Percentiles rank a stretch among this genome's conserved stretches.
Conservation (phyloP, 37 sponge, comb jelly and placozoan species). For the Spongilla lacustris region DNA sequence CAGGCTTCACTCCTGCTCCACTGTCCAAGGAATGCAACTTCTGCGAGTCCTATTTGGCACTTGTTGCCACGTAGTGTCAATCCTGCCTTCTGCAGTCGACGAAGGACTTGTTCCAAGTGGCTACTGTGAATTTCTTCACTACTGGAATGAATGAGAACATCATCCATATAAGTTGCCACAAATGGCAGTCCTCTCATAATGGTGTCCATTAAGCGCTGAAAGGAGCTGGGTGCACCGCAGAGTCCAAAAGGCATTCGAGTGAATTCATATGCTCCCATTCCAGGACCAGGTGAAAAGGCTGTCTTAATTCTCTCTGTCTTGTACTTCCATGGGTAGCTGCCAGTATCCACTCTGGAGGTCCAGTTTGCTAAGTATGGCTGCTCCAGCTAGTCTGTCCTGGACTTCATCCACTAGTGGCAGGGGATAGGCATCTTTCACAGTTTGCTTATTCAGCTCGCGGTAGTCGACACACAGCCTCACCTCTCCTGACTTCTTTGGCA, state of each 20-base stretch:
- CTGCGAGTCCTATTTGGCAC: constrained; percentile 45
- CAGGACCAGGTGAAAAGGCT: constrained; percentile 64
- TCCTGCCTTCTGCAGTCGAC: constrained; percentile 48
- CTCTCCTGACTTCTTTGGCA: constrained; percentile 60
- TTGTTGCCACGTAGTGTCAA: constrained; percentile 57
- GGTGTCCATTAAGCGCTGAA: constrained; percentile 62
- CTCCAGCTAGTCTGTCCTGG: constrained; percentile 55
- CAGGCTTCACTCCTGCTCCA: constrained; percentile 52
- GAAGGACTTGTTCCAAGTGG: constrained; percentile 63
- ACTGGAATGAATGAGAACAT: constrained; percentile 41
- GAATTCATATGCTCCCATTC: constrained; percentile 68
- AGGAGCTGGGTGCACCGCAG: constrained; percentile 57
- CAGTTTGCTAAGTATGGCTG: constrained; percentile 49
- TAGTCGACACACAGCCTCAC: constrained; percentile 59
- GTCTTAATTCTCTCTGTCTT: constrained; percentile 55
- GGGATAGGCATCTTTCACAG: constrained; percentile 63
- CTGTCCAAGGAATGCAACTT: constrained; percentile 61
- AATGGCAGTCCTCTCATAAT: constrained; percentile 13
- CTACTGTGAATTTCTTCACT: constrained; percentile 6
- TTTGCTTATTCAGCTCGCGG: constrained; percentile 60
- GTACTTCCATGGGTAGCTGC: constrained; percentile 55
- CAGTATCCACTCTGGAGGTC: constrained; percentile 70
- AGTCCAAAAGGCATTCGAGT: constrained; percentile 55
- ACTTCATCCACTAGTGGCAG: constrained; percentile 48
- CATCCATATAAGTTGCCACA: constrained; percentile 53